Conservation (phyloP, 2,113 vertebrate genomes). For the Rattus norvegicus region DNA sequence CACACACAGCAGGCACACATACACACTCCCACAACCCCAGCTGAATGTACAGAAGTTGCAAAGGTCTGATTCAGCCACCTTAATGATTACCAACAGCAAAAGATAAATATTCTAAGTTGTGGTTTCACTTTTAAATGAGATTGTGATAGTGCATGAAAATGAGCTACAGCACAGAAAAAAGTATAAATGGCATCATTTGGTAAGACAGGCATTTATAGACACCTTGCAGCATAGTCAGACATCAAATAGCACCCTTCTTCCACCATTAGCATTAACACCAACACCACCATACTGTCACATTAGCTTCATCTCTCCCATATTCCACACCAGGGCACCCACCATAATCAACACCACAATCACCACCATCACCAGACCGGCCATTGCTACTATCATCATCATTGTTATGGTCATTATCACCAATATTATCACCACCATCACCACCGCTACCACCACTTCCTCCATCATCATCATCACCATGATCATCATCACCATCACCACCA, state of each 20-base stretch:
- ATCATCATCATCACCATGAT: neutral
- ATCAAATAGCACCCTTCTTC: neutral
- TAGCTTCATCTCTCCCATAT: neutral
- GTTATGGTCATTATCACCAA: neutral
- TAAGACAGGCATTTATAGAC: neutral
- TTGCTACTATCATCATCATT: neutral
- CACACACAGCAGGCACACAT: too few relatives aligned
- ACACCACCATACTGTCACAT: neutral
- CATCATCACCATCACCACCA: accelerated
- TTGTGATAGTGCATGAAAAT: neutral
- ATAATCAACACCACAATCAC: accelerated
- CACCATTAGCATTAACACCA: neutral
- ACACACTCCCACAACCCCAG: neutral
- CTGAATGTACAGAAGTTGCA: neutral
- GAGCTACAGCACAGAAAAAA: neutral
- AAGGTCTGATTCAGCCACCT: neutral
- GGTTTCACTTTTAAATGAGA: neutral
- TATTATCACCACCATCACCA: accelerated
- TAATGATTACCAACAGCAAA: neutral
- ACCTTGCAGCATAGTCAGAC: neutral
- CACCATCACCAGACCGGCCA: neutral
- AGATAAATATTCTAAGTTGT: neutral
- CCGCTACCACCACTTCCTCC: neutral
- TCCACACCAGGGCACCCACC: neutral
- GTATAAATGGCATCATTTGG: neutral